phyloP scores from a whole-genome alignment of 2,888 invertebrate genomes.

The Phlogophora meticulosa region DNA sequence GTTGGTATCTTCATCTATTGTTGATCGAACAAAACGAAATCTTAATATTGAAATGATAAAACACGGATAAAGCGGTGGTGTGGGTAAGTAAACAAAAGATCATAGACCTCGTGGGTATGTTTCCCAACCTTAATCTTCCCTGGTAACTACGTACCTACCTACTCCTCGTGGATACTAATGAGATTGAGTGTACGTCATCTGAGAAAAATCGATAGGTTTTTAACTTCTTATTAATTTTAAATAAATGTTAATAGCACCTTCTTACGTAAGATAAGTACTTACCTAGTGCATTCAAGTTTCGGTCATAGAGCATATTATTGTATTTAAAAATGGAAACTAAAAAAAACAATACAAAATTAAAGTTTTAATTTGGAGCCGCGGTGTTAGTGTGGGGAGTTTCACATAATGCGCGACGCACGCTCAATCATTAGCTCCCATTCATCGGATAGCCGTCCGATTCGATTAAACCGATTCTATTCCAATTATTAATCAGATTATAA shows the following conservation, averaged over 20 bases:
- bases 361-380: constrained; percentile 40
- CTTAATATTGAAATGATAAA: not conserved
- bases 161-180: constrained; percentile 10
- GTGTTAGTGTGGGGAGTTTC: constrained; percentile 67
- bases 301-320: not conserved
- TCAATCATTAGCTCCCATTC: constrained; percentile 81
- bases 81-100: constrained; percentile 11
- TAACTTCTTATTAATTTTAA: too few species aligned
- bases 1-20: not conserved
- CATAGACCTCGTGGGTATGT: constrained; percentile 20
- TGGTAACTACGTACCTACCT: not conserved
- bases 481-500: constrained; percentile 85
- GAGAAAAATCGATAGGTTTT: not conserved
- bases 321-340: not conserved
- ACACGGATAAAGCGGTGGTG: not conserved
- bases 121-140: not conserved
- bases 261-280: too few species aligned
- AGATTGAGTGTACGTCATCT: not conserved
- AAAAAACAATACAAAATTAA: constrained; percentile 25
- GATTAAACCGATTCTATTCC: constrained; percentile 73
- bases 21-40: constrained; percentile 6
- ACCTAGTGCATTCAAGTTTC: not conserved
- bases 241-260: too few species aligned
- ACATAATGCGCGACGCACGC: constrained; percentile 70
- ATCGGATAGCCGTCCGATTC: constrained; percentile 70